Evolutionary conservation across 2,888 invertebrate genomes (phyloP).

Genomic region (Chydorus sphaericus): DNA sequence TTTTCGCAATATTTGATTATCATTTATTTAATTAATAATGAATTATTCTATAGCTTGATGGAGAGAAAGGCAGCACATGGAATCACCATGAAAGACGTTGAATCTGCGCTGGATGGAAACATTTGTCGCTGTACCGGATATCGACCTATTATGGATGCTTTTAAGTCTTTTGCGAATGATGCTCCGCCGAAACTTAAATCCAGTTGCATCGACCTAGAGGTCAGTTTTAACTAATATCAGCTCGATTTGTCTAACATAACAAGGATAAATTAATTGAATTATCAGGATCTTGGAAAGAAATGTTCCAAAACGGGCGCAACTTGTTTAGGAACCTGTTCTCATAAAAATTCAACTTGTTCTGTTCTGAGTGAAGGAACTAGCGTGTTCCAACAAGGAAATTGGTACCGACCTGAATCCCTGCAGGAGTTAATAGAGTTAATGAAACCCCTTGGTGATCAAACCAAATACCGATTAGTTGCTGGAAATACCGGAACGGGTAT

Average conservation of each 20-base stretch:
- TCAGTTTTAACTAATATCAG: too few relatives aligned
- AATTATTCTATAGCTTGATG: background rate
- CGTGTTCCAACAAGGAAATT: constrained; percentile 33
- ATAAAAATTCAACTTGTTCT: too few relatives aligned
- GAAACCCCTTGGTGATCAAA: background rate
- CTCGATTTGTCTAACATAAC: too few relatives aligned
- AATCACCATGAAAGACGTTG: constrained; percentile 45
- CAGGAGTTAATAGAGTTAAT: background rate
- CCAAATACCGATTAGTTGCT: constrained; percentile 43
- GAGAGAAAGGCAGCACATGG: background rate
- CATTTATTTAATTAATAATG: background rate
- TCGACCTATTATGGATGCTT: constrained; percentile 46
- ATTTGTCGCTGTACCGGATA: constrained; percentile 64
- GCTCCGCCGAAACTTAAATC: constrained; percentile 36
- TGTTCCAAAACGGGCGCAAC: constrained; percentile 21
- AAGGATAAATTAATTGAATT: too few relatives aligned
- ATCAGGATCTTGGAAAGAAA: constrained; percentile 3
- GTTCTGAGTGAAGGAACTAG: too few relatives aligned
- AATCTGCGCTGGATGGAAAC: constrained; percentile 53
- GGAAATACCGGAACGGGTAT: constrained; percentile 66
- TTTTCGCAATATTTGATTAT: too few relatives aligned
- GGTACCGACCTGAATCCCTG: constrained; percentile 8
- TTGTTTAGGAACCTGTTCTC: constrained; percentile 10
- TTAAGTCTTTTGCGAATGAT: constrained; percentile 54
- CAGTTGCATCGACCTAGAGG: constrained; percentile 33